A percentile compares a stretch with the other conserved stretches of the same genome.
Conservation (phyloP, 1,140 invertebrate genomes). For the Ylistrum balloti region DNA sequence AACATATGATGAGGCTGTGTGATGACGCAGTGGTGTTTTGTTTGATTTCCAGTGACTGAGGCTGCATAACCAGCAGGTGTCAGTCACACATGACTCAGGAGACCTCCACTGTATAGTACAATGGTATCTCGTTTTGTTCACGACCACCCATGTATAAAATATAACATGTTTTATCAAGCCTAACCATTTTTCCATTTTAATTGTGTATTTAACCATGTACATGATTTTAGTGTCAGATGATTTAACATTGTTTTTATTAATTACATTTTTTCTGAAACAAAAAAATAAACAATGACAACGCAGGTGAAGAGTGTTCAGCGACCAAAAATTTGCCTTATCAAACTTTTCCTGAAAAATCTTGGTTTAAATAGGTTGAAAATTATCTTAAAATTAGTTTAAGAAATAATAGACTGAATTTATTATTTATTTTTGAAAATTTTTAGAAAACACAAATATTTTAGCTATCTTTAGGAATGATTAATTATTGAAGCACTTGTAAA, state of each 20-base stretch:
- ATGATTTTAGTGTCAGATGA: background rate
- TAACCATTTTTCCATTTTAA: background rate
- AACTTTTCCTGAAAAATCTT: too few species aligned
- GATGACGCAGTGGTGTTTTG: slow-evolving; percentile 32
- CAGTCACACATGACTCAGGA: background rate
- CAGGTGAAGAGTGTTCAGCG: too few species aligned
- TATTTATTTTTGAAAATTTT: background rate
- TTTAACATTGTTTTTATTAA: background rate
- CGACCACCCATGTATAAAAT: background rate
- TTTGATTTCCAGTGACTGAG: slow-evolving; percentile 38
- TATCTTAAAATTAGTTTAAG: too few species aligned
- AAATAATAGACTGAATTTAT: background rate
- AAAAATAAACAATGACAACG: too few species aligned
- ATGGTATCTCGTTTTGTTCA: slow-evolving; percentile 27
- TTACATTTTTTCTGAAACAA: background rate
- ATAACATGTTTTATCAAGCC: background rate
- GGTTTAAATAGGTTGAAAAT: too few species aligned
- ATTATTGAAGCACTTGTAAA: background rate
- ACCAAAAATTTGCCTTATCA: too few species aligned
- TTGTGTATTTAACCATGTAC: background rate
- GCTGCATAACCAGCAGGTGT: slow-evolving; percentile 31
- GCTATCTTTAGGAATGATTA: background rate
- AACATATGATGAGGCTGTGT: background rate
- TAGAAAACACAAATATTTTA: background rate
- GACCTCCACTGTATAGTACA: background rate